A percentile compares a stretch with the other conserved stretches of the same genome.
Conservation (phyloP, 2,888 invertebrate genomes). For the Troilus luridus region DNA sequence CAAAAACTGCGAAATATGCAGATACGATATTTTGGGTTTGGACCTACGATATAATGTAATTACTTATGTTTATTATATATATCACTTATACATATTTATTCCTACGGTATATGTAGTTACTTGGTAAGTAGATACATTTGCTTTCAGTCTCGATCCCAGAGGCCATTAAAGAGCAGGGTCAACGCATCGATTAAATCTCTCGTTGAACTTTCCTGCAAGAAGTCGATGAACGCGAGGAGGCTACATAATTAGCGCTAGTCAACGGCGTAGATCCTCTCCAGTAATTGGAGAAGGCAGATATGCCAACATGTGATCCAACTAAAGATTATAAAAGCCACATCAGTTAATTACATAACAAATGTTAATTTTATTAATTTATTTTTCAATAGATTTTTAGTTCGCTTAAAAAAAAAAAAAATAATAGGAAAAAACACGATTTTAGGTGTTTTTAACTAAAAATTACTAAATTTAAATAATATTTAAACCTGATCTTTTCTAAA, state of each 20-base stretch:
- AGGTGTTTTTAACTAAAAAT: too few relatives aligned
- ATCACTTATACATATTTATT: too few relatives aligned
- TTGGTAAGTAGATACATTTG: not conserved
- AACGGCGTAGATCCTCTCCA: not conserved
- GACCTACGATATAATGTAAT: too few relatives aligned
- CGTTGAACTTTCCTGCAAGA: not conserved
- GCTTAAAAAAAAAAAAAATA: not conserved
- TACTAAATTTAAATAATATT: too few relatives aligned
- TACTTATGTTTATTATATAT: too few relatives aligned
- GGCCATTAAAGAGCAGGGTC: not conserved
- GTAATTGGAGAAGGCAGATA: conserved; percentile 5
- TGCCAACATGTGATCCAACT: not conserved
- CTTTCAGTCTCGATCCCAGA: not conserved
- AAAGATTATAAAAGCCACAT: not conserved
- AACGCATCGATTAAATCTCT: not conserved
- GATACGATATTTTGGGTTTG: too few relatives aligned
- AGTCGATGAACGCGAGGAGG: conserved; percentile 17
- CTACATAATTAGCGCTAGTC: not conserved
- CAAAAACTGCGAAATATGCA: too few relatives aligned
- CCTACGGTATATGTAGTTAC: too few relatives aligned
- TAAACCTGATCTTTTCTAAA: too few relatives aligned
- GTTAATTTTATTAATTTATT: not conserved
- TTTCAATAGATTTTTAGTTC: not conserved
- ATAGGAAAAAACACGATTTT: not conserved
- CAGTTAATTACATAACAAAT: not conserved